Conservation (phyloP, 2,113 vertebrate genomes). For the Rhea pennata region DNA sequence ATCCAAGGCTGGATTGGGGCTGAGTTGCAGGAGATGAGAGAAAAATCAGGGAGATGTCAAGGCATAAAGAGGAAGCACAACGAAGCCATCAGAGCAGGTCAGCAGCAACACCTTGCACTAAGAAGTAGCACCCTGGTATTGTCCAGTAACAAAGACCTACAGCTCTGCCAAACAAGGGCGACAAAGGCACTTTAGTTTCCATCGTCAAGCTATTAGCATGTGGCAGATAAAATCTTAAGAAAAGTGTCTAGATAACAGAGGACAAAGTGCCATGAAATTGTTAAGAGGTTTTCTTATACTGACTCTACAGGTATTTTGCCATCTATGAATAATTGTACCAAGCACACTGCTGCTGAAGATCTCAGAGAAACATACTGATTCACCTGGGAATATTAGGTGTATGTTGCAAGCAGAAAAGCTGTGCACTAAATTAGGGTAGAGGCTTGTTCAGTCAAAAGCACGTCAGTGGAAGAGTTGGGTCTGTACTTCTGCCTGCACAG, state of each 20-base stretch:
- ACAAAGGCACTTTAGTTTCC: background rate
- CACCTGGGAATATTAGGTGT: background rate
- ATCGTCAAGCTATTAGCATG: background rate
- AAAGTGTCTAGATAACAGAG: constrained; percentile 21
- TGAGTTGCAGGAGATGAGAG: background rate
- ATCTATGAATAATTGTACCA: background rate
- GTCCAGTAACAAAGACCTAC: rapidly evolving
- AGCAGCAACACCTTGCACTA: background rate
- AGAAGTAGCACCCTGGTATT: background rate
- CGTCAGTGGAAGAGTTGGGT: background rate
- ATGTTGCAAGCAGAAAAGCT: background rate
- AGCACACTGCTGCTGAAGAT: background rate
- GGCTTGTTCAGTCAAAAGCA: background rate
- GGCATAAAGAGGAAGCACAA: background rate
- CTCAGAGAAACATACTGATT: background rate
- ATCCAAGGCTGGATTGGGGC: background rate
- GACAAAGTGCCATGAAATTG: background rate
- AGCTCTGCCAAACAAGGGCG: background rate
- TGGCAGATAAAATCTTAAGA: constrained; percentile 23
- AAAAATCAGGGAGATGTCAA: background rate
- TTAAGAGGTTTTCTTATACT: background rate
- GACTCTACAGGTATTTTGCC: background rate
- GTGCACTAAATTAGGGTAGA: rapidly evolving
- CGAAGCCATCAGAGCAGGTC: background rate
- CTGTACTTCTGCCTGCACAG: background rate